Conservation (phyloP, 2,888 invertebrate genomes). For the Saturnia pavonia region DNA sequence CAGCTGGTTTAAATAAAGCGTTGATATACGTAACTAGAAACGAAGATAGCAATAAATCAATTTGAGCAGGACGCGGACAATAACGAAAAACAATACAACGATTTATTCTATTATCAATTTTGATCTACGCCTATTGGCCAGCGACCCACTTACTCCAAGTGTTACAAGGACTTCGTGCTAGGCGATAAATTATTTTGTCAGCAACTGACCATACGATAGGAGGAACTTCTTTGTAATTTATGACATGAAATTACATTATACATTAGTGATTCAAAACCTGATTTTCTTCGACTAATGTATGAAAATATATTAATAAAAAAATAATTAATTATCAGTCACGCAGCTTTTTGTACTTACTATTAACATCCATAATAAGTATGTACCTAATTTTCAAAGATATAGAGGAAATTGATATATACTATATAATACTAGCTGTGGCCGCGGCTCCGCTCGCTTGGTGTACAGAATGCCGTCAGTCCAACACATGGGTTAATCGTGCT, state of each 20-base stretch:
- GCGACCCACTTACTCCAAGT: slow-evolving; percentile 33
- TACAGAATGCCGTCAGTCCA: too few relatives aligned
- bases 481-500: too few relatives aligned
- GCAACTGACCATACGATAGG: not conserved
- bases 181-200: slow-evolving; percentile 24
- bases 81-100: slow-evolving; percentile 39
- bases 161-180: slow-evolving; percentile 33
- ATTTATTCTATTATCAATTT: slow-evolving; percentile 40
- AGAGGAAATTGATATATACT: too few relatives aligned
- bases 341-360: too few relatives aligned
- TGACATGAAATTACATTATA: not conserved
- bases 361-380: too few relatives aligned
- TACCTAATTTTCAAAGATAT: too few relatives aligned
- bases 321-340: too few relatives aligned
- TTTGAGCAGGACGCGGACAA: slow-evolving; percentile 10
- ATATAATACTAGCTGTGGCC: too few relatives aligned
- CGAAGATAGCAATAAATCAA: slow-evolving; percentile 26
- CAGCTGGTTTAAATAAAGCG: not conserved
- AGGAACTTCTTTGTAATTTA: not conserved
- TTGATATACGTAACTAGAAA: not conserved
- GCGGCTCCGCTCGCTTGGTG: too few relatives aligned
- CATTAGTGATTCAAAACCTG: too few relatives aligned
- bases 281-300: too few relatives aligned
- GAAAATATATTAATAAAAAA: too few relatives aligned
- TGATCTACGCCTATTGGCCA: slow-evolving; percentile 29